Percentiles rank a stretch among this genome's conserved stretches.
Conservation (phyloP, 2,888 invertebrate species). For the Macrophya annulata region DNA sequence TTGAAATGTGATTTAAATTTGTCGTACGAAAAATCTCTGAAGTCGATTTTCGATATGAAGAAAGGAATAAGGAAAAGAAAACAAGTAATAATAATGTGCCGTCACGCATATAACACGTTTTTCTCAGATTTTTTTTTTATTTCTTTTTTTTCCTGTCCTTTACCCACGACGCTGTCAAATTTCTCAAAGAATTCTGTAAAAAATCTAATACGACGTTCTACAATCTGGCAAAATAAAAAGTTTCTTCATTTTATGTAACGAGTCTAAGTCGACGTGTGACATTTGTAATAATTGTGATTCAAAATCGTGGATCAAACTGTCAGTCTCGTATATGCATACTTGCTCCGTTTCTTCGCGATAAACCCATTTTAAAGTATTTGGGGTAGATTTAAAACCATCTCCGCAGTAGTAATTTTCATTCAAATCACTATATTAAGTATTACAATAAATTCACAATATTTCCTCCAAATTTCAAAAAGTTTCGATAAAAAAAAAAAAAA, state of each 20-base stretch:
- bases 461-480: too few species aligned
- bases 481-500: too few species aligned
- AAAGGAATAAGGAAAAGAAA: not conserved
- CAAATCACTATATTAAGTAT: too few species aligned
- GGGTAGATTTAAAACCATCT: too few species aligned
- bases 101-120: not conserved
- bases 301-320: not conserved
- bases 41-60: not conserved
- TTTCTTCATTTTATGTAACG: constrained; percentile 10
- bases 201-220: not conserved
- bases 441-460: too few species aligned
- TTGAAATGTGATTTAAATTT: constrained; percentile 3
- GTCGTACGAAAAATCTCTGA: not conserved
- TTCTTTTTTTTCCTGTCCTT: not conserved
- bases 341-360: not conserved
- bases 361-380: not conserved
- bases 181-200: not conserved
- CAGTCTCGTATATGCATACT: not conserved
- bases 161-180: not conserved
- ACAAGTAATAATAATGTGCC: not conserved
- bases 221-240: not conserved
- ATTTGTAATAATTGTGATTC: not conserved
- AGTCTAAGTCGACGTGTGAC: not conserved
- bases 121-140: not conserved
- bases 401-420: too few species aligned